These are phyloP conservation scores for Astyanax mexicanus DNA, from an alignment of 2,797 vertebrate species.

Conservation along the genomic window DNA sequence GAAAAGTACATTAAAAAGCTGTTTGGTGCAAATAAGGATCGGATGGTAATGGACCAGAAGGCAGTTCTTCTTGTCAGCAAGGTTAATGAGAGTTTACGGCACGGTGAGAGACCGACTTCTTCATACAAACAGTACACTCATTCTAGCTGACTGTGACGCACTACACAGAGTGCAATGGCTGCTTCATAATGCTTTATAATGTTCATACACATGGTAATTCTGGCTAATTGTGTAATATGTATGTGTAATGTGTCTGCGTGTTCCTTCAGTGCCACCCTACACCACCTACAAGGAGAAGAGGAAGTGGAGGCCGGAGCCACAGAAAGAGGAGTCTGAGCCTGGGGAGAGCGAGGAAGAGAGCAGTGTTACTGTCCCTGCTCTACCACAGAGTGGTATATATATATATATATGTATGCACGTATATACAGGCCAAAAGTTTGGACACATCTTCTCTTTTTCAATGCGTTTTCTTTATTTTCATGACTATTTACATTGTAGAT, in stretches of 20 bases:
- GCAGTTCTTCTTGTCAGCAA: conserved; percentile 97
- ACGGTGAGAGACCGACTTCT: conserved; percentile 86
- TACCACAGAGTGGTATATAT: conserved; percentile 73
- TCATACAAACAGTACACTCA: too few species aligned
- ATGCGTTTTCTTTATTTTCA: too few species aligned
- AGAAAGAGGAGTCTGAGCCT: conserved; percentile 42
- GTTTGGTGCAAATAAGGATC: conserved; percentile 90
- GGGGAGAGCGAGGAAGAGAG: conserved; percentile 73
- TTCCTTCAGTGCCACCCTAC: conserved; percentile 87
- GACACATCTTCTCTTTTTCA: too few species aligned
- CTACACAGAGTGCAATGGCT: too few species aligned
- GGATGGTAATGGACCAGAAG: conserved; percentile 95
- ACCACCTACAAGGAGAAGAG: conserved; percentile 93
- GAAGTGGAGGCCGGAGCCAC: conserved; percentile 87
- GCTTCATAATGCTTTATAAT: too few species aligned
- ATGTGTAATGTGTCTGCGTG: neutral
- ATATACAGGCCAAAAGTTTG: too few species aligned
- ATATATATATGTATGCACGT: neutral
- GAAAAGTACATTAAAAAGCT: conserved; percentile 95
- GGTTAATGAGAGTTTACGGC: conserved; percentile 90
- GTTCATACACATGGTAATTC: too few species aligned
- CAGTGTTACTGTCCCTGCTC: conserved; percentile 66
- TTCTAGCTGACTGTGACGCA: too few species aligned
- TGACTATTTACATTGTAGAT: too few species aligned
- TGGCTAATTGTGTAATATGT: too few species aligned